A percentile compares a stretch with the other conserved stretches of the same genome.
phyloP scores from a whole-genome alignment of 2,797 vertebrate genomes.

The Tiaroga cobitis region DNA sequence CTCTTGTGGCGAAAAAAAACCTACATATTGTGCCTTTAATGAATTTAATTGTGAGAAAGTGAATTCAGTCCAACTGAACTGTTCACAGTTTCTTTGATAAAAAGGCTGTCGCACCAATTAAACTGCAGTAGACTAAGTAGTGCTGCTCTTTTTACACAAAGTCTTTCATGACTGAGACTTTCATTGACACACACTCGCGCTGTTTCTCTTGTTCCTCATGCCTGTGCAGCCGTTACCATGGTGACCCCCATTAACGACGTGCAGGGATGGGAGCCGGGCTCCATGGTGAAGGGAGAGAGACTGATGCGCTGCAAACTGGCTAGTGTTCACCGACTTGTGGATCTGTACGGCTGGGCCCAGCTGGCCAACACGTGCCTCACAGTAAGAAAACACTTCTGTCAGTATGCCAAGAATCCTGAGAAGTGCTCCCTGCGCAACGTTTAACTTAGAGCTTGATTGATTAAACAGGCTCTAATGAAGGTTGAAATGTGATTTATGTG shows the following conservation, averaged over 20 bases:
- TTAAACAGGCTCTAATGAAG: not conserved
- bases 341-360: constrained; percentile 93
- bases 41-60: not conserved
- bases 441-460: not conserved
- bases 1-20: too few relatives aligned
- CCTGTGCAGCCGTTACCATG: constrained; percentile 81
- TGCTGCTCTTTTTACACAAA: not conserved
- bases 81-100: not conserved
- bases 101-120: not conserved
- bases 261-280: constrained; percentile 82
- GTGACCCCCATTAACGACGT: constrained; percentile 94
- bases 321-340: constrained; percentile 90
- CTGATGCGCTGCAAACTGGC: constrained; percentile 94
- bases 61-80: not conserved
- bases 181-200: not conserved
- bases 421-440: not conserved
- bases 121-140: not conserved
- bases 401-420: not conserved
- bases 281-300: constrained; percentile 91
- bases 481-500: not conserved
- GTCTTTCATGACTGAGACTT: not conserved
- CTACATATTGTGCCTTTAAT: too few relatives aligned
- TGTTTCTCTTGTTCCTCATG: constrained; percentile 43
- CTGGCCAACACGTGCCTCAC: constrained; percentile 86
- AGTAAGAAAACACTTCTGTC: constrained; percentile 73